Percentiles rank a stretch among this genome's conserved stretches.
phyloP scores from a whole-genome alignment of 1,140 invertebrate genomes.

The Leguminivora glycinivorella region DNA sequence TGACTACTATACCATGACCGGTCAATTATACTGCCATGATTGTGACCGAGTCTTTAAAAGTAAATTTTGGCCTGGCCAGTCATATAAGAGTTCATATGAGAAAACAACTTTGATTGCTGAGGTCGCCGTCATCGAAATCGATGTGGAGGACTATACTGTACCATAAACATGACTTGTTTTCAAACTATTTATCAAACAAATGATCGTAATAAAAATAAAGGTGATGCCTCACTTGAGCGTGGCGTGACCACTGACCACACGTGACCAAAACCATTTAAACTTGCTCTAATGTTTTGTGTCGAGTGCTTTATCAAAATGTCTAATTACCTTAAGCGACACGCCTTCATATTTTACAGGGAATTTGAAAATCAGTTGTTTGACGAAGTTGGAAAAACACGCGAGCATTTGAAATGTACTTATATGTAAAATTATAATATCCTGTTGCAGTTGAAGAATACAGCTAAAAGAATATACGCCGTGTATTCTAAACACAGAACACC shows the following conservation, averaged over 20 bases:
- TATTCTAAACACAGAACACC: too few species aligned
- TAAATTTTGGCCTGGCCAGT: too few species aligned
- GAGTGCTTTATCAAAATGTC: slow-evolving; percentile 24
- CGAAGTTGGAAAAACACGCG: not conserved
- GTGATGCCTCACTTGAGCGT: slow-evolving; percentile 9
- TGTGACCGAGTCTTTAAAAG: too few species aligned
- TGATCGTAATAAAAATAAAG: not conserved
- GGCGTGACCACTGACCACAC: slow-evolving; percentile 11
- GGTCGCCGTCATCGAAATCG: too few species aligned
- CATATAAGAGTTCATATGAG: too few species aligned
- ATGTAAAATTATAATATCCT: too few species aligned
- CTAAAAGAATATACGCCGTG: too few species aligned
- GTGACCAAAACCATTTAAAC: slow-evolving; percentile 14
- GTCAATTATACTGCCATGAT: too few species aligned
- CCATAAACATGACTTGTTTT: not conserved
- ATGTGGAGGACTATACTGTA: too few species aligned
- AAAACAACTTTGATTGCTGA: too few species aligned
- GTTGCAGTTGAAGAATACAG: too few species aligned
- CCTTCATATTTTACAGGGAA: not conserved
- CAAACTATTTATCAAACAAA: not conserved
- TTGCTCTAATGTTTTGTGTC: slow-evolving; percentile 22
- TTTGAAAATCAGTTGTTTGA: not conserved
- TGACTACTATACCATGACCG: too few species aligned
- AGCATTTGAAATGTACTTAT: not conserved
- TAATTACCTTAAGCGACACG: slow-evolving; percentile 14